A percentile compares a stretch with the other conserved stretches of the same genome.
Conservation (phyloP, 2,113 vertebrate species). For the Thamnaconus septentrionalis region DNA sequence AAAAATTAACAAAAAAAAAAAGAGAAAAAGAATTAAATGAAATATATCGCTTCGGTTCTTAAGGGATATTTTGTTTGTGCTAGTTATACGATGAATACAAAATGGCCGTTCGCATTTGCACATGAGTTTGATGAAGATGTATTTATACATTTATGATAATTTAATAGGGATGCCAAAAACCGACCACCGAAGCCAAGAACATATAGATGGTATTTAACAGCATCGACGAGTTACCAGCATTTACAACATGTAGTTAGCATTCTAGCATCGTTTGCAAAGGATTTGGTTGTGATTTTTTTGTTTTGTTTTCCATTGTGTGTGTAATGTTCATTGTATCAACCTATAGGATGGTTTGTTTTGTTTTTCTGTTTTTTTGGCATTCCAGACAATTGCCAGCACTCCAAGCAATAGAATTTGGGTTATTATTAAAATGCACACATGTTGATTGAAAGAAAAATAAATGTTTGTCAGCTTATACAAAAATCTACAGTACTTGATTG, state of each 20-base stretch:
- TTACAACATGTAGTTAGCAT: slow-evolving; percentile 73
- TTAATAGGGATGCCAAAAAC: slow-evolving; percentile 74
- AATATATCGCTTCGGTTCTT: slow-evolving; percentile 67
- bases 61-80: slow-evolving; percentile 76
- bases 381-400: slow-evolving; percentile 84
- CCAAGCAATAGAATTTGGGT: slow-evolving; percentile 83
- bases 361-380: slow-evolving; percentile 59
- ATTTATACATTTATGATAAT: slow-evolving; percentile 79
- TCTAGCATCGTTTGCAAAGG: slow-evolving; percentile 74
- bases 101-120: slow-evolving; percentile 79
- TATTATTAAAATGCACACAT: slow-evolving; percentile 85
- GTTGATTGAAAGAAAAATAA: slow-evolving; percentile 75
- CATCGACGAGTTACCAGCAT: slow-evolving; percentile 71
- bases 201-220: slow-evolving; percentile 73
- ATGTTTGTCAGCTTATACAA: slow-evolving; percentile 85
- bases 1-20: slow-evolving; percentile 15
- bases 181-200: slow-evolving; percentile 70
- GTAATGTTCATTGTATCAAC: slow-evolving; percentile 72
- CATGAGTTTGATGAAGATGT: slow-evolving; percentile 78
- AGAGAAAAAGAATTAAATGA: slow-evolving; percentile 9
- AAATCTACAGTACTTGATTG: slow-evolving; percentile 90
- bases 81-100: slow-evolving; percentile 65
- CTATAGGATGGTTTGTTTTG: slow-evolving; percentile 45
- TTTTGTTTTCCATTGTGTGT: slow-evolving; percentile 49
- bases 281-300: slow-evolving; percentile 73